Percentiles rank a stretch among this genome's conserved stretches.
These are phyloP conservation scores for Parasteatoda tepidariorum DNA, from an alignment of 1,140 invertebrate species.

Conservation along the genomic window DNA sequence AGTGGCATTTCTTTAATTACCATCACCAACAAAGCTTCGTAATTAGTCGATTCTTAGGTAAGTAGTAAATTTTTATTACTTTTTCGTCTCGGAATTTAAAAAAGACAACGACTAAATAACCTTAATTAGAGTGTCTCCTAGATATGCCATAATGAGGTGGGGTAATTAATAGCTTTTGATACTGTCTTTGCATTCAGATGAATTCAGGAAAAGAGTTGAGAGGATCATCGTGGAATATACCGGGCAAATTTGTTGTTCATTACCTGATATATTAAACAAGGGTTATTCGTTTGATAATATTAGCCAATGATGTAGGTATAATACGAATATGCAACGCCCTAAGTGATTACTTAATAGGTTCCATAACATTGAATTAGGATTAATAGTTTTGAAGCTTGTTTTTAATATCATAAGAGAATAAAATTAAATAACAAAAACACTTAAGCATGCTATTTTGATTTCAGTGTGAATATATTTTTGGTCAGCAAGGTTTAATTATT, in stretches of 20 bases:
- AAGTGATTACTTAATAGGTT: slow-evolving; percentile 11
- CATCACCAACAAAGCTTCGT: slow-evolving; percentile 2
- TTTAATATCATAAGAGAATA: too few relatives aligned
- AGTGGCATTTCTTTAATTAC: slow-evolving; percentile 46
- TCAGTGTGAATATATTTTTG: too few relatives aligned
- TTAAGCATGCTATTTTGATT: too few relatives aligned
- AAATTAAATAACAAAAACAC: too few relatives aligned
- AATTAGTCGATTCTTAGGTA: slow-evolving; percentile 31
- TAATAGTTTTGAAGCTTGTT: too few relatives aligned
- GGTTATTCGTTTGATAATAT: too few relatives aligned
- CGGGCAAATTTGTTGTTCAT: neutral
- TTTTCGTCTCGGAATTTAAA: slow-evolving; percentile 11
- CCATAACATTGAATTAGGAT: slow-evolving; percentile 17
- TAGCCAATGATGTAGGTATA: neutral
- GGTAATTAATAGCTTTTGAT: slow-evolving; percentile 46
- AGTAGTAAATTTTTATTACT: slow-evolving; percentile 29
- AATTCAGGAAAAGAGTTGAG: neutral
- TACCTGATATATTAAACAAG: slow-evolving; percentile 5
- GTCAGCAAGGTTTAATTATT: too few relatives aligned
- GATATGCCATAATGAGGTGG: slow-evolving; percentile 53
- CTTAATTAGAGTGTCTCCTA: slow-evolving; percentile 46
- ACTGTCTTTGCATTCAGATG: slow-evolving; percentile 39
- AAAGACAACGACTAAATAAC: slow-evolving; percentile 47
- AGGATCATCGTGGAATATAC: neutral
- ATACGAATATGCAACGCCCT: neutral